phyloP scores from a whole-genome alignment of 2,797 vertebrate genomes.

The Delichon dasypus region DNA sequence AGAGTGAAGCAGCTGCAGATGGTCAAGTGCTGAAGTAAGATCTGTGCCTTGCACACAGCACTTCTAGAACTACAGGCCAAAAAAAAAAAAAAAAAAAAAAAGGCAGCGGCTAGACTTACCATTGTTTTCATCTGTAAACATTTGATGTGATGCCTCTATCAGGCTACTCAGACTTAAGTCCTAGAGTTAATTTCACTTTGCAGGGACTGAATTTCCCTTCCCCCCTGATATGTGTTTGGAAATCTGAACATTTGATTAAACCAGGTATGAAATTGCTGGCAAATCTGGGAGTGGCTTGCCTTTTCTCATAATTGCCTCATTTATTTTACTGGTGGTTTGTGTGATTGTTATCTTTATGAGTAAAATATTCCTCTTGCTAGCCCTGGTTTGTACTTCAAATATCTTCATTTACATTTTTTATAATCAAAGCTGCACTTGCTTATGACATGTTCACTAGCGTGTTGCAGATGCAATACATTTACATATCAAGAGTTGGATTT shows the following conservation, averaged over 20 bases:
- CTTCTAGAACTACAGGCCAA: background rate
- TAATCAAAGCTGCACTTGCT: slow-evolving; percentile 48
- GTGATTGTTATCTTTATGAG: background rate
- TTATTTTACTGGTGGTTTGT: background rate
- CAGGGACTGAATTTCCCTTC: background rate
- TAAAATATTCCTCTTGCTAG: slow-evolving; percentile 2
- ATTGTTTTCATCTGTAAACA: background rate
- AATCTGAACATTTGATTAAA: background rate
- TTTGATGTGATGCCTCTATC: background rate
- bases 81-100: background rate
- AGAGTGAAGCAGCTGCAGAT: slow-evolving; percentile 53
- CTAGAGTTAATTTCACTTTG: background rate
- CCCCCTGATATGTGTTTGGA: background rate
- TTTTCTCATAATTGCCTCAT: background rate
- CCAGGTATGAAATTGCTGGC: background rate
- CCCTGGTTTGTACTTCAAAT: slow-evolving; percentile 25
- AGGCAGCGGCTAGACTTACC: background rate
- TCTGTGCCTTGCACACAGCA: background rate
- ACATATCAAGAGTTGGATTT: slow-evolving; percentile 28
- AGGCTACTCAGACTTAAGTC: background rate
- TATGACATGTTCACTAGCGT: slow-evolving; percentile 36
- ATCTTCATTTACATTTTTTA: slow-evolving; percentile 41
- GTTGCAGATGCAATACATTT: slow-evolving; percentile 49
- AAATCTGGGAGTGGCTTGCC: background rate
- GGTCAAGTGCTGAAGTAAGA: slow-evolving; percentile 43